Conservation (phyloP, 2,888 invertebrate species). For the Notodromas monacha region DNA sequence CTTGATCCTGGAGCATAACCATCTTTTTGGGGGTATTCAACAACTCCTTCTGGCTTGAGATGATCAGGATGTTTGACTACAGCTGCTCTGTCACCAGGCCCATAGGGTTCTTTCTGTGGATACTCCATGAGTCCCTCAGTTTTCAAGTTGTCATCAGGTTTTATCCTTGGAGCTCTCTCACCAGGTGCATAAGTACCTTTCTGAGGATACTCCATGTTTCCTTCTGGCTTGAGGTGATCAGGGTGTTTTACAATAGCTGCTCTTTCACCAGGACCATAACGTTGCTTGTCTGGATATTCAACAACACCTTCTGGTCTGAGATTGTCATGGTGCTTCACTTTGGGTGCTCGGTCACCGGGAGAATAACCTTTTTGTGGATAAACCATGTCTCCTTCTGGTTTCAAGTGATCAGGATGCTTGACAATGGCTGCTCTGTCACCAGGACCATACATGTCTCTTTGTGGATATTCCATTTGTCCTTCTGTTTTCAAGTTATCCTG, state of each 20-base stretch:
- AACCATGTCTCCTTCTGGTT: constrained; percentile 9
- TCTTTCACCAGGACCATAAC: constrained; percentile 16
- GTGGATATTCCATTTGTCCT: constrained; percentile 23
- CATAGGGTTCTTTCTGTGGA: constrained; percentile 12
- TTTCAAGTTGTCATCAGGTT: constrained; percentile 18
- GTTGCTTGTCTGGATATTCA: constrained; percentile 16
- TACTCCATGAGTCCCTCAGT: constrained; percentile 21
- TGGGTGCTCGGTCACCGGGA: constrained; percentile 8
- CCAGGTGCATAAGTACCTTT: constrained; percentile 8
- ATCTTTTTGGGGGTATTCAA: constrained; percentile 7
- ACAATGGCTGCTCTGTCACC: neutral
- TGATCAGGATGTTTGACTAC: constrained; percentile 17
- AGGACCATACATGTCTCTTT: constrained; percentile 19
- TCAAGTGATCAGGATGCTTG: constrained; percentile 8
- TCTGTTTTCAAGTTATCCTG: constrained; percentile 13
- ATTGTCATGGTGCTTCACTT: constrained; percentile 13
- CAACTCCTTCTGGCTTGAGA: constrained; percentile 11
- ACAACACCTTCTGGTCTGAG: constrained; percentile 9
- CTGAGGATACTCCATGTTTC: constrained; percentile 12
- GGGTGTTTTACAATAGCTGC: constrained; percentile 8
- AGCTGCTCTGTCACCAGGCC: constrained; percentile 8
- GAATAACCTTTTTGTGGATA: constrained; percentile 6
- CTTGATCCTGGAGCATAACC: constrained; percentile 8
- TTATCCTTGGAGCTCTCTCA: constrained; percentile 7
- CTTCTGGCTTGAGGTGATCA: constrained; percentile 9